phyloP scores from a whole-genome alignment of 2,113 vertebrate genomes.

The Plecotus auritus region DNA sequence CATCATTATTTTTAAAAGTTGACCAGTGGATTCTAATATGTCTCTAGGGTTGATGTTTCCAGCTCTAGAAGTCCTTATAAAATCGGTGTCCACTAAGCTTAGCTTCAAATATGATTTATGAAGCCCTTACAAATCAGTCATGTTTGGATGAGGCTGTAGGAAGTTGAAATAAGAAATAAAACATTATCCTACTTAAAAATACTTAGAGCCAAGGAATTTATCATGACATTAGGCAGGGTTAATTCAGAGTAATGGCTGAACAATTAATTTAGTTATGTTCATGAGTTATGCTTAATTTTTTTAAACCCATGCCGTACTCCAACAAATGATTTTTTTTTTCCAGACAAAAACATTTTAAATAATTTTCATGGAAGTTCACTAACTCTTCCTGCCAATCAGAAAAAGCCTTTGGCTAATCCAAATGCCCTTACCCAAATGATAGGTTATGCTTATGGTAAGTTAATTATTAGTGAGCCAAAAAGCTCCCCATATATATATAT shows the following conservation, averaged over 20 bases:
- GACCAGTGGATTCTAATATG: background rate
- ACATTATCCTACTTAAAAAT: background rate
- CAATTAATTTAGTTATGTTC: background rate
- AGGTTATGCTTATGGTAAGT: background rate
- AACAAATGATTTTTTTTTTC: background rate
- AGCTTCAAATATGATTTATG: background rate
- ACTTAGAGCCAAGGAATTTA: background rate
- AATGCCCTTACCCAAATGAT: background rate
- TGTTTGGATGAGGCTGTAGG: background rate
- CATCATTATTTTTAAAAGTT: background rate
- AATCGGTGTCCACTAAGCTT: background rate
- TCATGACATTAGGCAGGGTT: background rate
- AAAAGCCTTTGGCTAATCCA: background rate
- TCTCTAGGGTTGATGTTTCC: background rate
- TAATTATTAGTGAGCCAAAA: slow-evolving; percentile 28
- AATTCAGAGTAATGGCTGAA: background rate
- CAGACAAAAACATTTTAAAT: background rate
- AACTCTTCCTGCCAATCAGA: background rate
- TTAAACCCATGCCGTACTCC: background rate
- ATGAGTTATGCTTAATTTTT: slow-evolving; percentile 3
- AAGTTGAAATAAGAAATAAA: slow-evolving; percentile 6
- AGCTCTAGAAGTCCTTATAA: background rate
- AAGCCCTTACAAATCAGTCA: background rate
- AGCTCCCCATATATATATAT: background rate
- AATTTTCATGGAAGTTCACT: slow-evolving; percentile 40